Evolutionary conservation across 1,140 invertebrate genomes (phyloP).

Genomic region (Aphaenogaster rudis): DNA sequence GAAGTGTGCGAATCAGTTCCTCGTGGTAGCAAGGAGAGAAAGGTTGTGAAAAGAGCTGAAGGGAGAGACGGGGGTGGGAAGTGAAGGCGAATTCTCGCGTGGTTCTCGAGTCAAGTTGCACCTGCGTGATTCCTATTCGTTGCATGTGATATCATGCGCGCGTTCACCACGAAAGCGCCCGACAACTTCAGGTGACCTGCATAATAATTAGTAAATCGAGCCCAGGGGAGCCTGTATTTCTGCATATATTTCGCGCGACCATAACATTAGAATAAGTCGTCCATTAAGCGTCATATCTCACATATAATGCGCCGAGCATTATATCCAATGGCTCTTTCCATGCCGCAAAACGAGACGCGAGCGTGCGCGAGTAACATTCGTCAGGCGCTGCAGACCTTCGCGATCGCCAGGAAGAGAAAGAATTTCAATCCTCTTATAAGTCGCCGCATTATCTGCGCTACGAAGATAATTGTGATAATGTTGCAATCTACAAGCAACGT

Average conservation of each 20-base stretch:
- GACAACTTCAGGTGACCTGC: constrained; percentile 48
- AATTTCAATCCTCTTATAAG: constrained; percentile 35
- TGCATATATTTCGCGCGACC: constrained; percentile 37
- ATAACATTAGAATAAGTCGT: constrained; percentile 48
- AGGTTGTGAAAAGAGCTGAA: constrained; percentile 67
- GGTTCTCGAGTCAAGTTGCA: constrained; percentile 78
- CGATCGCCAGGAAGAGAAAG: neutral
- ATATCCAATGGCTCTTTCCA: constrained; percentile 33
- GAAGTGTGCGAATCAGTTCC: constrained; percentile 83
- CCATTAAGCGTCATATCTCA: constrained; percentile 47
- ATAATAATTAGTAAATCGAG: constrained; percentile 58
- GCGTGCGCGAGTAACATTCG: constrained; percentile 14
- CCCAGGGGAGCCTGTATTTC: constrained; percentile 7
- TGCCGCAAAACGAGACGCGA: neutral
- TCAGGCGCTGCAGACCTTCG: neutral
- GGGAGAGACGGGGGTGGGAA: constrained; percentile 52
- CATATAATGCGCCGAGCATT: neutral
- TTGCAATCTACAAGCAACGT: constrained; percentile 32
- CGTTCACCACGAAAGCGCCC: constrained; percentile 25
- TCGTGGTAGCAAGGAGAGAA: constrained; percentile 64
- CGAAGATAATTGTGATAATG: constrained; percentile 44
- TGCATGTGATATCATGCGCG: constrained; percentile 72
- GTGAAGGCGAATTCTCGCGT: constrained; percentile 70
- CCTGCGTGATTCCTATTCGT: constrained; percentile 81
- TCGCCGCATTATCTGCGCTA: constrained; percentile 12